Evolutionary conservation across 53 echinoderm and acorn worm genomes (phyloP), one percentile per base, ranked within the genome.

Genomic region (Echinarachnius parma): DNA sequence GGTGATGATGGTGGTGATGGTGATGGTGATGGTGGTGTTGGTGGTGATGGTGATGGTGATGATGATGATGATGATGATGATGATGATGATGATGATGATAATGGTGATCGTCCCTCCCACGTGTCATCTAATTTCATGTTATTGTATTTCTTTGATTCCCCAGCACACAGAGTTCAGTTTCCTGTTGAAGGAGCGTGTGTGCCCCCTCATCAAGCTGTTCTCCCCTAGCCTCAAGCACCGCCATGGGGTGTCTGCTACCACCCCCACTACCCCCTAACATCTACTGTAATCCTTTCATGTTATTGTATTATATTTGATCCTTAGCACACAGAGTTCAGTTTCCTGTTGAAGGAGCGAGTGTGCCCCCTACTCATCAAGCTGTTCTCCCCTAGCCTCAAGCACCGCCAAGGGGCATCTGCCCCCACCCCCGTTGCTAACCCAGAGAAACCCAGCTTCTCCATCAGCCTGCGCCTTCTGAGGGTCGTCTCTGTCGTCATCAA

Each of bases 141-240:
- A n/a, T n/a, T n/a, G n/a, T n/a, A n/a, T n/a, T n/a, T n/a, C n/a
- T n/a, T n/a, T n/a, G n/a, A n/a, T n/a, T 60, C 10, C 32, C 4
- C 85, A 95, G 95, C 95, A 95, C 57, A 81, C 82, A 21, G 91
- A 95, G 31, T 95, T 95, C 53, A 95, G 90, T 46, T 95, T 95
- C 78, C 80, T 87, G 29, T 33, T 95, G 48, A 95, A 95, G 81
- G 96, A 95, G 75, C 79, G 91, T 28, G 96, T 95, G 13, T 95
- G 96, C 58, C 96, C 96, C 5, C 76, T 95, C 19, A 95, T 95
- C 66, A 95, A 91, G 77, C 84, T 95, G 3, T 95, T 95, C 76
- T 95, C 96, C 54, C 96, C 96, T 1, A 91, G 91, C 55, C 65
- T 91, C 18, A 91, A 95, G 67, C 81, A 92, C 53, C 78, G 88